Percentiles rank a stretch among this genome's conserved stretches.
Conservation (phyloP, 37 sponge, comb jelly and placozoan species). For the Chondrilla cf. caribensis region DNA sequence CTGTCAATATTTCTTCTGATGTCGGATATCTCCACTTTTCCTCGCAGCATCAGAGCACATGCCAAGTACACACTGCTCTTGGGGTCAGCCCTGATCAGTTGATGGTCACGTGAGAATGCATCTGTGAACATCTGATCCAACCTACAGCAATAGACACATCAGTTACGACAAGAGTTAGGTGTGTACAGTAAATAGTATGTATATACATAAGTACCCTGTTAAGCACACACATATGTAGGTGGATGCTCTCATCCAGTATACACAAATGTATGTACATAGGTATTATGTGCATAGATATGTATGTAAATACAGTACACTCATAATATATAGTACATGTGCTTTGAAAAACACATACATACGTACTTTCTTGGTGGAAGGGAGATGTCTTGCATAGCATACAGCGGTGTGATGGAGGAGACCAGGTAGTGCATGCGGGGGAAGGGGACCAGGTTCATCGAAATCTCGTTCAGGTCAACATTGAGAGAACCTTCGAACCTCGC, state of each 20-base stretch:
- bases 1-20: slow-evolving; percentile 91
- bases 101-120: slow-evolving; percentile 88
- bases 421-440: slow-evolving; percentile 95
- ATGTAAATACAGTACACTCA: slow-evolving; percentile 9
- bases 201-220: background rate
- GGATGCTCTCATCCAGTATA: too few relatives aligned
- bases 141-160: slow-evolving; percentile 21
- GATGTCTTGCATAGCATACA: slow-evolving; percentile 77
- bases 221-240: too few relatives aligned
- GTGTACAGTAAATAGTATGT: background rate
- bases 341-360: too few relatives aligned
- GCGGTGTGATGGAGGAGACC: slow-evolving; percentile 88
- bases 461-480: slow-evolving; percentile 98
- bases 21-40: slow-evolving; percentile 91
- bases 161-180: background rate
- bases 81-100: slow-evolving; percentile 87
- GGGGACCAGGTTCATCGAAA: slow-evolving; percentile 98
- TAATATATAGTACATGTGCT: too few relatives aligned
- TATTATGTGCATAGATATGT: too few relatives aligned
- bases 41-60: slow-evolving; percentile 97
- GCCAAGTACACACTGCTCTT: slow-evolving; percentile 87
- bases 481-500: slow-evolving; percentile 96
- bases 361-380: slow-evolving; percentile 60
- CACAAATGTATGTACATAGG: too few relatives aligned
- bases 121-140: slow-evolving; percentile 93